Conservation (phyloP, 37 sponge, comb jelly and placozoan species). For the Diacarnus erythraeanus region DNA sequence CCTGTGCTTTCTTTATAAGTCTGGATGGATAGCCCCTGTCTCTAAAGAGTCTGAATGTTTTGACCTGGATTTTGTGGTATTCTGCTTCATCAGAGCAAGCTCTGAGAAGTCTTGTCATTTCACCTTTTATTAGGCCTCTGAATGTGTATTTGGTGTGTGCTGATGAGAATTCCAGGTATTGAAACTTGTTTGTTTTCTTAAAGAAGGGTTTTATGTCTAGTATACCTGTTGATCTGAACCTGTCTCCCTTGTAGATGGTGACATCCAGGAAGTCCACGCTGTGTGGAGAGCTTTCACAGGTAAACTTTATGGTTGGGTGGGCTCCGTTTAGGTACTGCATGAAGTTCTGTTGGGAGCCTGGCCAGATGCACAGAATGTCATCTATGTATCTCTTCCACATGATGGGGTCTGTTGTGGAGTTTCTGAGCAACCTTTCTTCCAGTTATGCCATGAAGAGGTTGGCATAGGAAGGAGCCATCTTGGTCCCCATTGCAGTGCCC, state of each 20-base stretch:
- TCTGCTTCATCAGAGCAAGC: too few relatives aligned
- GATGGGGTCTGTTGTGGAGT: not conserved
- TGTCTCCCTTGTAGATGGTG: not conserved
- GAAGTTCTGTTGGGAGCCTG: slow-evolving; percentile 16
- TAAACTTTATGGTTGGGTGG: not conserved
- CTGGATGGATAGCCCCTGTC: not conserved
- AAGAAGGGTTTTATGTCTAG: not conserved
- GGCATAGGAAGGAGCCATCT: slow-evolving; percentile 32
- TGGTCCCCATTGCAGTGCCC: slow-evolving; percentile 46
- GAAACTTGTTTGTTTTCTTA: not conserved
- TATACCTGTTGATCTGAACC: not conserved
- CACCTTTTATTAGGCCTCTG: not conserved
- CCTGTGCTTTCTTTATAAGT: not conserved
- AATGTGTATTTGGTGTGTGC: not conserved
- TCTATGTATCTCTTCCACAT: slow-evolving; percentile 41
- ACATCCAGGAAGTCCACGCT: not conserved
- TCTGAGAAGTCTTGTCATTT: not conserved
- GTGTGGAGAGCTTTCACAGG: not conserved
- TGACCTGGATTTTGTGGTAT: not conserved
- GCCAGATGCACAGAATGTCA: slow-evolving; percentile 33
- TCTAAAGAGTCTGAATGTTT: not conserved
- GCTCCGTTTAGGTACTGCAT: not conserved
- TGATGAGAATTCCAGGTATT: not conserved
- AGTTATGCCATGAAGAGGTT: slow-evolving; percentile 38
- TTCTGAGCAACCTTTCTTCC: slow-evolving; percentile 11